Evolutionary conservation across 2,797 vertebrate species (phyloP).

Genomic region (Poliocrania exsul): DNA sequence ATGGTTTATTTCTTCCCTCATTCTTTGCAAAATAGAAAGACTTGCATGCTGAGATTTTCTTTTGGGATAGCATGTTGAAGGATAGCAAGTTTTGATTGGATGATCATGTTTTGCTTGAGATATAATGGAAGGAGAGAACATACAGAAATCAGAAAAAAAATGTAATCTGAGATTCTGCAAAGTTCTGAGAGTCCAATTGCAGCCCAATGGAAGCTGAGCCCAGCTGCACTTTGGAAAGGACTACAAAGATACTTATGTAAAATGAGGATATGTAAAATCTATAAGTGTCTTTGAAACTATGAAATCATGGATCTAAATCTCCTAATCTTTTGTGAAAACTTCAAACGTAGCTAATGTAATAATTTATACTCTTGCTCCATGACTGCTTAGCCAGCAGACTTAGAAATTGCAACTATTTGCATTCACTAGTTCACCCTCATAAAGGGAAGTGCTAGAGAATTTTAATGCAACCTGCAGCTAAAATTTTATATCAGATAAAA

Average conservation of each 20-base stretch:
- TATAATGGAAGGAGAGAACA: neutral
- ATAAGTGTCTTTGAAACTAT: neutral
- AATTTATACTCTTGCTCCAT: neutral
- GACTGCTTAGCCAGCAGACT: neutral
- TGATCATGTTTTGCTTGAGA: neutral
- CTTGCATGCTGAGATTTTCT: neutral
- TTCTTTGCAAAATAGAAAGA: neutral
- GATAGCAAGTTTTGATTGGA: neutral
- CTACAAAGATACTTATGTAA: neutral
- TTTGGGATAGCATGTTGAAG: neutral
- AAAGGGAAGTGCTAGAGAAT: neutral
- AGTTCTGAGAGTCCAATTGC: neutral
- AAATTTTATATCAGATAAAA: neutral
- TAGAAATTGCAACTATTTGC: neutral
- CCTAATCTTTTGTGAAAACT: neutral
- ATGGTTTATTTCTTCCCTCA: neutral
- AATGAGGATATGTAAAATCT: neutral
- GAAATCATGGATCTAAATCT: neutral
- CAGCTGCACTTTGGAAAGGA: neutral
- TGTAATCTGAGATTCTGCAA: neutral
- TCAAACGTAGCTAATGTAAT: neutral
- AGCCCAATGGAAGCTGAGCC: neutral
- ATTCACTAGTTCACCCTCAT: neutral
- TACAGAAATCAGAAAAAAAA: neutral
- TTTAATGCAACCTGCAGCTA: neutral